A percentile compares a stretch with the other conserved stretches of the same genome.
Conservation (phyloP, 2,797 vertebrate genomes). For the Muscicapa comitata region DNA sequence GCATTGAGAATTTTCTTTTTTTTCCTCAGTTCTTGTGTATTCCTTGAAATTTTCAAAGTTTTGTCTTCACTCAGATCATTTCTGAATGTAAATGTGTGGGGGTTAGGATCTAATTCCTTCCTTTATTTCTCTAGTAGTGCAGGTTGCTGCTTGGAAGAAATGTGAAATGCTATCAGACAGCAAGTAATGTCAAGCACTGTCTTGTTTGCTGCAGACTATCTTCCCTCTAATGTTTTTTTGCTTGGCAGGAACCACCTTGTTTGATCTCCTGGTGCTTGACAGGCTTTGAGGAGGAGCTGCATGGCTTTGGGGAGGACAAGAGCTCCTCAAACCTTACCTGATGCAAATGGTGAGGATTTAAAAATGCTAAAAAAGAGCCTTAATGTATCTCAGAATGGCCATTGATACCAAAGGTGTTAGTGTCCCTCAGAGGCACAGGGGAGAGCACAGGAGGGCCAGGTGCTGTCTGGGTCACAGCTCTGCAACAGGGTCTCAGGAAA, state of each 20-base stretch:
- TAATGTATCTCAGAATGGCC: background rate
- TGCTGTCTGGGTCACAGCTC: background rate
- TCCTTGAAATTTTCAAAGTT: background rate
- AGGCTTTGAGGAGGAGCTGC: background rate
- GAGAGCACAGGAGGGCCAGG: background rate
- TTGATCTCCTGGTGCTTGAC: background rate
- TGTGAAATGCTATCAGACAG: background rate
- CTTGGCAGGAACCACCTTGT: background rate
- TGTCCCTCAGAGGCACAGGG: background rate
- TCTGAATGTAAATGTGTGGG: background rate
- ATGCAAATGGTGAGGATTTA: background rate
- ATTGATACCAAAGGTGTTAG: background rate
- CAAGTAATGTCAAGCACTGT: background rate
- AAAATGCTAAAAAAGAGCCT: background rate
- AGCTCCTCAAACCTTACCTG: background rate
- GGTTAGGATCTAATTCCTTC: background rate
- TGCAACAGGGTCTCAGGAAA: background rate
- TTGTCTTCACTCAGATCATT: background rate
- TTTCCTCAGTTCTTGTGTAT: background rate
- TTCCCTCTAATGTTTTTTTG: background rate
- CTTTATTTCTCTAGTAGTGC: accelerated
- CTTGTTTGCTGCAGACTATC: background rate
- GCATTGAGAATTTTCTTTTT: background rate
- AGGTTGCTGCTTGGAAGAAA: background rate
- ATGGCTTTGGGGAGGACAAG: background rate